Evolutionary conservation across 2,113 vertebrate genomes (phyloP), one percentile per base, ranked within the genome.

Genomic region (Elephas maximus): DNA sequence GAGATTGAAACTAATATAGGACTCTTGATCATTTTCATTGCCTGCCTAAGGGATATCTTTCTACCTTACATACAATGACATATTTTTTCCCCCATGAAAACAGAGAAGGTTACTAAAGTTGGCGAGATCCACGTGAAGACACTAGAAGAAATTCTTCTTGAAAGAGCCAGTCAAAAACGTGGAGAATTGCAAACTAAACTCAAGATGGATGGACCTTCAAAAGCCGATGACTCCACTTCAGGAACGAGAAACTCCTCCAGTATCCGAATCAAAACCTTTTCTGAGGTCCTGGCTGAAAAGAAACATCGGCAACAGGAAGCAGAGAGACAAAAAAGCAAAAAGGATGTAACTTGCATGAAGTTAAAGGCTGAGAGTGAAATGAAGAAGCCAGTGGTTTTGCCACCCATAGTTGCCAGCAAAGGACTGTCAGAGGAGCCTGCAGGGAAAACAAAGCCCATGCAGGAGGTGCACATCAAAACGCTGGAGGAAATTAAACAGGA

Each of bases 401-500:
- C 90, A 6, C 63, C 93, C 0, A 1, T 86, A 0, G 9, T 2
- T 30, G 26, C 62, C 0, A 51, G 94, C 95, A 98, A 53, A 97
- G 98, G 20, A 45, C 98, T 97, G 5, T 51, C 91, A 3, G 98
- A 98, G 77, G 98, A 98, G 84, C 41, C 83, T 0, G 6, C 65
- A 0, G 90, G 77, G 0, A 98, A 91, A 91, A 79, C 97, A 23
- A 98, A 83, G 53, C 41, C 97, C 0, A 73, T 96, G 1, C 95
- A 97, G 51, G 98, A 99, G 8, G 98, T 99, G 3, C 90, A 94
- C 14, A 98, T 99, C 3, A 99, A 99, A 98, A 99, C 99, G 0
- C 67, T 99, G 93, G 99, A 99, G 77, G 99, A 99, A 95, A 99
- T 99, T 95, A 99, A 99, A 79, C 98, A 98, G 92, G 99, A 99